phyloP scores from a whole-genome alignment of 2,113 vertebrate species.

The Rhea americana region DNA sequence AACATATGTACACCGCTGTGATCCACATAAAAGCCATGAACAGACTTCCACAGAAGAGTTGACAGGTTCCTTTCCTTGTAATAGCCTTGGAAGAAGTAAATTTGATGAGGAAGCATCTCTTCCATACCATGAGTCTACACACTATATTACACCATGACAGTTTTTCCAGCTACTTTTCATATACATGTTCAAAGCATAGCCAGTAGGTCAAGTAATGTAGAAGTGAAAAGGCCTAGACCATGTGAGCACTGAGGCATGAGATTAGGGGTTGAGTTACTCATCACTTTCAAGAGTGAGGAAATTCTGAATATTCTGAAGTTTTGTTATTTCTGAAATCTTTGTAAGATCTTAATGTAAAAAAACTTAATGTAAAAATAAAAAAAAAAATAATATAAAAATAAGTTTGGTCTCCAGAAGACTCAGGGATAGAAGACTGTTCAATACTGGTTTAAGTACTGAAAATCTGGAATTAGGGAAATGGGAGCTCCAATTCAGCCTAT shows the following conservation, averaged over 20 bases:
- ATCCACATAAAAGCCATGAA: too few relatives aligned
- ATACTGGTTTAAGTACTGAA: not conserved
- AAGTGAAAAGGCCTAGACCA: not conserved
- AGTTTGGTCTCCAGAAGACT: not conserved
- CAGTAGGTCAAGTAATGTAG: not conserved
- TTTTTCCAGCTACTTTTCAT: not conserved
- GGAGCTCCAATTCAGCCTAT: not conserved
- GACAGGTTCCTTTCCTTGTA: too few relatives aligned
- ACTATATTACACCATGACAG: too few relatives aligned
- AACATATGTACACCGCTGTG: not conserved
- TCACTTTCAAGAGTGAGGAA: not conserved
- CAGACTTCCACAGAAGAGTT: too few relatives aligned
- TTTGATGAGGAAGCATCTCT: too few relatives aligned
- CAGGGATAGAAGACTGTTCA: accelerated
- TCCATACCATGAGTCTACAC: too few relatives aligned
- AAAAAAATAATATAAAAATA: not conserved
- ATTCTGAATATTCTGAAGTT: not conserved
- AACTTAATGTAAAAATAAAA: not conserved
- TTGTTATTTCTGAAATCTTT: not conserved
- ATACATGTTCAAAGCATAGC: not conserved
- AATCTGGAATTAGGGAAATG: not conserved
- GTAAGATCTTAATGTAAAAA: not conserved
- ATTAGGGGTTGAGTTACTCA: not conserved
- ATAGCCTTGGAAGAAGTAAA: too few relatives aligned
- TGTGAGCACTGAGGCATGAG: not conserved